These are phyloP conservation scores for Urechis unicinctus DNA, from an alignment of 2,888 invertebrate species.

Conservation along the genomic window DNA sequence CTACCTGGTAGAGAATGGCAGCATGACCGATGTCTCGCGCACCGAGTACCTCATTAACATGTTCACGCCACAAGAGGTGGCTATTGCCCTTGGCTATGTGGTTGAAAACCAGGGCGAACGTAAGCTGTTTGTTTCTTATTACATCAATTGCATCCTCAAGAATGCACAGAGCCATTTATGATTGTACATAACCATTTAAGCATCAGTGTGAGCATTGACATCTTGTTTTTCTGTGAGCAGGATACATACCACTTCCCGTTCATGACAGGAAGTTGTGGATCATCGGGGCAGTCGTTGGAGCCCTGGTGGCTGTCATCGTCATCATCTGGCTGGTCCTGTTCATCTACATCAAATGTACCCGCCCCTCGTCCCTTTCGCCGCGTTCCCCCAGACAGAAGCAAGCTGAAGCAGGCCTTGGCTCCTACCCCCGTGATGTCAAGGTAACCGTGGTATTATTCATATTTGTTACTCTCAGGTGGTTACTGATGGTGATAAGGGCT, in stretches of 20 bases:
- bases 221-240: constrained; percentile 4
- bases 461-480: too few relatives aligned
- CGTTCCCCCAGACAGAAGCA: not conserved
- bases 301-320: constrained; percentile 23
- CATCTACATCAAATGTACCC: constrained; percentile 28
- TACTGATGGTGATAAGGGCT: too few relatives aligned
- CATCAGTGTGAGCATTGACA: too few relatives aligned
- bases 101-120: constrained; percentile 31
- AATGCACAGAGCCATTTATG: not conserved
- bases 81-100: constrained; percentile 31
- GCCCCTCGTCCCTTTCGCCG: constrained; percentile 5
- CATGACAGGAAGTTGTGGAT: constrained; percentile 27
- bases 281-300: constrained; percentile 34
- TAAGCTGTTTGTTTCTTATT: constrained; percentile 24
- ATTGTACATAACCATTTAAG: not conserved
- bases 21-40: constrained; percentile 9
- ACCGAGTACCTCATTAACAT: constrained; percentile 11
- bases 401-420: not conserved
- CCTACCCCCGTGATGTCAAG: too few relatives aligned
- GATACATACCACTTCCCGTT: constrained; percentile 1
- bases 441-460: too few relatives aligned
- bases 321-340: constrained; percentile 24
- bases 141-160: not conserved
- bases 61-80: constrained; percentile 34
- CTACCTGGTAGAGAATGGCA: constrained; percentile 12